Evolutionary conservation across 2,888 invertebrate genomes (phyloP).

Genomic region (Hypena proboscidalis): DNA sequence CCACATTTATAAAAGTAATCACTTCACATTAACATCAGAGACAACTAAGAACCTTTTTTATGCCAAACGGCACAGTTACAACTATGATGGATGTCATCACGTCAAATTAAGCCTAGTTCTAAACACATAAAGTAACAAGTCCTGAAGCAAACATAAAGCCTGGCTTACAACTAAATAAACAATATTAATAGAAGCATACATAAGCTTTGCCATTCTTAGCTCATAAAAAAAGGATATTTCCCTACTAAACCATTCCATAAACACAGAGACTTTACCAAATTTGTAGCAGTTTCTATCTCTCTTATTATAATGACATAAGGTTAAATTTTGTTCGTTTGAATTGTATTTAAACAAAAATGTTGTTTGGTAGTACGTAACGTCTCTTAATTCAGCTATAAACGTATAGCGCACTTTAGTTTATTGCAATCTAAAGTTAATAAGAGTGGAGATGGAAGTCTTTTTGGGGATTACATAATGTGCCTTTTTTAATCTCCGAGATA

Average conservation of each 20-base stretch:
- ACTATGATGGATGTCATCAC: slow-evolving; percentile 16
- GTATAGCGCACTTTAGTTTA: slow-evolving; percentile 79
- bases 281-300: slow-evolving; percentile 19
- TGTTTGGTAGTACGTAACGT: slow-evolving; percentile 58
- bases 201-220: slow-evolving; percentile 77
- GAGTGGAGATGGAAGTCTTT: slow-evolving; percentile 51
- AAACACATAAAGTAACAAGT: slow-evolving; percentile 37
- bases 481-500: slow-evolving; percentile 38
- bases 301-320: slow-evolving; percentile 50
- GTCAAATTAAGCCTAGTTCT: slow-evolving; percentile 21
- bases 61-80: slow-evolving; percentile 17
- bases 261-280: slow-evolving; percentile 59
- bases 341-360: slow-evolving; percentile 21
- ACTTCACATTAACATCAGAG: background rate
- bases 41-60: slow-evolving; percentile 20
- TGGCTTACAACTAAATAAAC: slow-evolving; percentile 65
- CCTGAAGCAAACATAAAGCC: slow-evolving; percentile 41
- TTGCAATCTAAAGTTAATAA: slow-evolving; percentile 81
- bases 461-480: slow-evolving; percentile 38
- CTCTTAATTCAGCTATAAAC: slow-evolving; percentile 77
- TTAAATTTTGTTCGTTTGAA: slow-evolving; percentile 21
- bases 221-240: slow-evolving; percentile 82
- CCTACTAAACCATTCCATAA: slow-evolving; percentile 77
- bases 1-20: slow-evolving; percentile 1
- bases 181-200: slow-evolving; percentile 75